Evolutionary conservation across 1,140 invertebrate species (phyloP).

Genomic region (Asobara japonica): DNA sequence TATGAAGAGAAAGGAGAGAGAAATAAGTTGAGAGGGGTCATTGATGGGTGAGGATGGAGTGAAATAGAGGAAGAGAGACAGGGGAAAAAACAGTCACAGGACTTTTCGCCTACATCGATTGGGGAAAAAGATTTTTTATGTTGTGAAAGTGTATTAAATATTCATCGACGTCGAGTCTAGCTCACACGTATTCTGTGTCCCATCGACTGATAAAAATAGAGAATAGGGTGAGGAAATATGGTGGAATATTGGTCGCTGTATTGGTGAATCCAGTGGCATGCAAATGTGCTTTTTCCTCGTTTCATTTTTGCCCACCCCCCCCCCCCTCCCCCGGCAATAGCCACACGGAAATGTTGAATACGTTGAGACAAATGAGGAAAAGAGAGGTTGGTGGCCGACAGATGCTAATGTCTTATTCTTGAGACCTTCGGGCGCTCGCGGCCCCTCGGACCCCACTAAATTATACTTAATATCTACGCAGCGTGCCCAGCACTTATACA

Average conservation of each 20-base stretch:
- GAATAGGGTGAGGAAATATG: background rate
- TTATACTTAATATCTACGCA: slow-evolving; percentile 51
- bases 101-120: background rate
- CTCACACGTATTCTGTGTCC: slow-evolving; percentile 21
- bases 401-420: slow-evolving; percentile 39
- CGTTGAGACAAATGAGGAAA: background rate
- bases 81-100: slow-evolving; percentile 7
- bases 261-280: background rate
- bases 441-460: slow-evolving; percentile 36
- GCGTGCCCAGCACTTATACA: slow-evolving; percentile 44
- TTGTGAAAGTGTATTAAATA: slow-evolving; percentile 47
- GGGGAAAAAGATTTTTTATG: slow-evolving; percentile 30
- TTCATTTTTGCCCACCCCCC: background rate
- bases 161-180: slow-evolving; percentile 50
- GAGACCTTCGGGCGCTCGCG: background rate
- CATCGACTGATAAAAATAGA: background rate
- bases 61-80: slow-evolving; percentile 5
- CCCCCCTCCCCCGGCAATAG: background rate
- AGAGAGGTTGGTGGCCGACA: background rate
- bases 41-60: background rate
- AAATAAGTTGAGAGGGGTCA: background rate
- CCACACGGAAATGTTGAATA: background rate
- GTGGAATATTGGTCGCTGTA: background rate
- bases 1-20: slow-evolving; percentile 9
- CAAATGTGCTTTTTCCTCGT: background rate